phyloP scores from a whole-genome alignment of 2,113 vertebrate species.

The Apeltes quadracus region DNA sequence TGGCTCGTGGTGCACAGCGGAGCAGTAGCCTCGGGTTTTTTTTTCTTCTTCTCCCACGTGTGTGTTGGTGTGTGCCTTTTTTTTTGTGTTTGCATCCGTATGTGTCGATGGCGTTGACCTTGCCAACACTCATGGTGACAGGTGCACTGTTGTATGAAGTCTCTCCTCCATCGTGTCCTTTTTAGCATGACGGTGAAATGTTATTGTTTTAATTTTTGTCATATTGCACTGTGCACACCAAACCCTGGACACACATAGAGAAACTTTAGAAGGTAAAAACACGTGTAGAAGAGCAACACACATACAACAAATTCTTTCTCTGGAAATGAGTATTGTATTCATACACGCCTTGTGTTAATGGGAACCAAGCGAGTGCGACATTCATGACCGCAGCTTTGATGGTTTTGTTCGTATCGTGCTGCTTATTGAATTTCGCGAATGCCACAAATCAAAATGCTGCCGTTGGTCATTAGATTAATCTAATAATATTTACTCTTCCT shows the following conservation, averaged over 20 bases:
- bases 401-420: slow-evolving; percentile 62
- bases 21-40: slow-evolving; percentile 60
- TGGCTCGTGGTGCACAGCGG: slow-evolving; percentile 70
- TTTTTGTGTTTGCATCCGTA: slow-evolving; percentile 15
- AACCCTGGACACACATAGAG: neutral
- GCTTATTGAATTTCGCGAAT: slow-evolving; percentile 74
- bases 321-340: too few relatives aligned
- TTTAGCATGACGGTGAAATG: neutral
- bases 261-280: too few relatives aligned
- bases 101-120: slow-evolving; percentile 57
- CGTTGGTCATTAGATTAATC: slow-evolving; percentile 83
- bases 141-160: slow-evolving; percentile 67
- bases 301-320: too few relatives aligned
- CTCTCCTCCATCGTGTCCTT: slow-evolving; percentile 35
- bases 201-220: neutral
- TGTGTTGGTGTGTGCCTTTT: slow-evolving; percentile 27
- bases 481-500: slow-evolving; percentile 76
- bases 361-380: slow-evolving; percentile 1
- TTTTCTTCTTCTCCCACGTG: neutral
- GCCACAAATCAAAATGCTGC: slow-evolving; percentile 81
- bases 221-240: neutral
- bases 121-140: slow-evolving; percentile 64
- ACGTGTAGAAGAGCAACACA: too few relatives aligned
- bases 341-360: too few relatives aligned
- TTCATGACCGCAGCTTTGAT: slow-evolving; percentile 34